Conservation (phyloP, 1,140 invertebrate genomes). For the Aphidius ervi region DNA sequence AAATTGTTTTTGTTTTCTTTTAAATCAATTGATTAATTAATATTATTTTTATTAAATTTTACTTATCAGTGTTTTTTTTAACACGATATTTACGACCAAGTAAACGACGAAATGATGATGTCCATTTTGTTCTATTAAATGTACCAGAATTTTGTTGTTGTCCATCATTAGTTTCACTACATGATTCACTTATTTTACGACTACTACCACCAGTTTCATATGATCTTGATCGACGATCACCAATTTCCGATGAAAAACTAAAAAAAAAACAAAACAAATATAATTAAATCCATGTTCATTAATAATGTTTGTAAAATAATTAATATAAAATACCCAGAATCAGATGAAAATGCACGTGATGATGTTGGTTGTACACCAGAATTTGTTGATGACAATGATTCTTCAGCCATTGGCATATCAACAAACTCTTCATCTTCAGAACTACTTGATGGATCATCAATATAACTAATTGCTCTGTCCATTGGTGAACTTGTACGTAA, state of each 20-base stretch:
- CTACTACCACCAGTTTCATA: conserved; percentile 44
- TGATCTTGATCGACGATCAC: conserved; percentile 46
- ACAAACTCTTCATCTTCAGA: conserved; percentile 44
- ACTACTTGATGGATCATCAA: conserved; percentile 43
- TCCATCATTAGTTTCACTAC: conserved; percentile 32
- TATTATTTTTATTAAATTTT: no score
- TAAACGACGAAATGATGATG: conserved; percentile 55
- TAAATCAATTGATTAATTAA: no score
- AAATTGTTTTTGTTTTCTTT: no score
- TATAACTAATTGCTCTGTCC: conserved; percentile 39
- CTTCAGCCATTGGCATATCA: conserved; percentile 37
- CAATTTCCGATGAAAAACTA: conserved; percentile 50
- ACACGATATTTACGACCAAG: conserved; percentile 35
- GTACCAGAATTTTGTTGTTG: conserved; percentile 19
- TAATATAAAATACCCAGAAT: conserved; percentile 49
- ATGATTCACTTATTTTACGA: conserved; percentile 43
- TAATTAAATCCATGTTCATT: conserved; percentile 14
- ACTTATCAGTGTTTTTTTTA: no score
- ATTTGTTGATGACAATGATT: conserved; percentile 39
- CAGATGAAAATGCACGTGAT: conserved; percentile 52
- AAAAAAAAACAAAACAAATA: conserved; percentile 24
- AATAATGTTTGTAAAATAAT: conserved; percentile 5
- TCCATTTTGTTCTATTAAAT: conserved; percentile 52
- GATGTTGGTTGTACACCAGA: conserved; percentile 33
- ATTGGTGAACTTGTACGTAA: conserved; percentile 40